Evolutionary conservation across 1,140 invertebrate species (phyloP).

Genomic region (Zaprionus kolodkinae): DNA sequence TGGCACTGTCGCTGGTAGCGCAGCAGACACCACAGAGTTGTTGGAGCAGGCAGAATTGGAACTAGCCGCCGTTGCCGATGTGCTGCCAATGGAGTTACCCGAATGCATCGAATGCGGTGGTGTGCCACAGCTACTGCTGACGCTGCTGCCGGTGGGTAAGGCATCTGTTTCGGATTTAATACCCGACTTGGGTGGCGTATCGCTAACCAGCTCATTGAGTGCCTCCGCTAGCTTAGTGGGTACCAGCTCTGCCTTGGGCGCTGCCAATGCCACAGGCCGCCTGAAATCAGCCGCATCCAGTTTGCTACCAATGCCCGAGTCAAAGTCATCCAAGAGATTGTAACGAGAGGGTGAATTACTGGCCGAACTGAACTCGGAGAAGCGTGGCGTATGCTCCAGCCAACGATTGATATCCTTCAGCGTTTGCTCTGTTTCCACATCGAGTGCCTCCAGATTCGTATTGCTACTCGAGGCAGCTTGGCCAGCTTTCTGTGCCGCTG

Average conservation of each 20-base stretch:
- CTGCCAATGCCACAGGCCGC: conserved; percentile 67
- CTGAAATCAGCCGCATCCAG: conserved; percentile 76
- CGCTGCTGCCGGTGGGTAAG: conserved; percentile 69
- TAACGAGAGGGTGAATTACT: conserved; percentile 89
- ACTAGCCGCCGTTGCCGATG: conserved; percentile 69
- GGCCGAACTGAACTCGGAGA: conserved; percentile 89
- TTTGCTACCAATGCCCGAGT: conserved; percentile 76
- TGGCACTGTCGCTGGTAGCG: not conserved
- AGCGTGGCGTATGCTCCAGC: conserved; percentile 92
- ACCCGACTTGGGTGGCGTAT: conserved; percentile 39
- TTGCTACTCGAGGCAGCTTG: conserved; percentile 84
- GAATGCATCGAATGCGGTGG: conserved; percentile 80
- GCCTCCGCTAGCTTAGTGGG: conserved; percentile 74
- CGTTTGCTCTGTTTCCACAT: conserved; percentile 91
- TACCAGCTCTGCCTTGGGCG: conserved; percentile 72
- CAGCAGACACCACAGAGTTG: conserved; percentile 23
- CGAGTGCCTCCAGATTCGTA: conserved; percentile 90
- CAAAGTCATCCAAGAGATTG: conserved; percentile 85
- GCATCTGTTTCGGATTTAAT: conserved; percentile 55
- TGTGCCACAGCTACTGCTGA: conserved; percentile 76
- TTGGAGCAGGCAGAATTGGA: conserved; percentile 51
- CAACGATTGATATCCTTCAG: conserved; percentile 95
- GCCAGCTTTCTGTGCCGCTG: conserved; percentile 51
- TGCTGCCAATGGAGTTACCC: conserved; percentile 77
- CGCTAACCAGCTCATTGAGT: conserved; percentile 70